Evolutionary conservation across 2,888 invertebrate species (phyloP).

Genomic region (Dicroscelio sp.): DNA sequence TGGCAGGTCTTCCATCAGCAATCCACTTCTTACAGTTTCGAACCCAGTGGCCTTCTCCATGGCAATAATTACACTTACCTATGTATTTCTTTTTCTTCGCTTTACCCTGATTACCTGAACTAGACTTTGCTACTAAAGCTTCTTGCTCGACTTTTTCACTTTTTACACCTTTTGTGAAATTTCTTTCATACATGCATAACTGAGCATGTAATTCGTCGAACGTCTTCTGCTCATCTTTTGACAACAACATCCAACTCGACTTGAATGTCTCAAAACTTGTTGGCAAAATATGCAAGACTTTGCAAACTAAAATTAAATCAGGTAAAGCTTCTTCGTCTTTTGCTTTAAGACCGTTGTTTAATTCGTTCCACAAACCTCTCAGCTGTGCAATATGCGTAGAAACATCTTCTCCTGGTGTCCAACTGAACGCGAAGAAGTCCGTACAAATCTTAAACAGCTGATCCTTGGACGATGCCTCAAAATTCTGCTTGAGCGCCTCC

Average conservation of each 20-base stretch:
- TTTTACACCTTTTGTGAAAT: constrained; percentile 57
- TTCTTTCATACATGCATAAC: constrained; percentile 79
- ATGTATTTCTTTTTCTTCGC: constrained; percentile 54
- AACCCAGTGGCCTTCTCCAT: too few relatives aligned
- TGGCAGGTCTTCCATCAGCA: too few relatives aligned
- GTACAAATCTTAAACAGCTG: constrained; percentile 86
- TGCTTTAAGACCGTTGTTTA: constrained; percentile 24
- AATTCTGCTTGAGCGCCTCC: constrained; percentile 85
- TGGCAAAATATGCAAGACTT: constrained; percentile 78
- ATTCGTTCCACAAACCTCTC: constrained; percentile 84
- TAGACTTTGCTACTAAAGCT: constrained; percentile 42
- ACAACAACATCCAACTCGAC: constrained; percentile 75
- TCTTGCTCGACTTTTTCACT: constrained; percentile 54
- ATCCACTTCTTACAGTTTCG: too few relatives aligned
- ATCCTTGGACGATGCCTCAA: constrained; percentile 88
- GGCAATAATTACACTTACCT: constrained; percentile 83
- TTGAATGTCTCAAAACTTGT: constrained; percentile 54
- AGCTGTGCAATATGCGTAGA: constrained; percentile 18
- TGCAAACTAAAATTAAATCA: constrained; percentile 63
- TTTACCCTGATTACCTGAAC: constrained; percentile 19
- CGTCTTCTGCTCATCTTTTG: constrained; percentile 71
- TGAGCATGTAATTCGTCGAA: constrained; percentile 79
- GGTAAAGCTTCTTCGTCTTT: neutral
- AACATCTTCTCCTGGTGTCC: constrained; percentile 74
- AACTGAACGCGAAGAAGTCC: constrained; percentile 88